Base-by-base conservation (phyloP, 2,888 invertebrate species). In the Drosophila cracens region DNA sequence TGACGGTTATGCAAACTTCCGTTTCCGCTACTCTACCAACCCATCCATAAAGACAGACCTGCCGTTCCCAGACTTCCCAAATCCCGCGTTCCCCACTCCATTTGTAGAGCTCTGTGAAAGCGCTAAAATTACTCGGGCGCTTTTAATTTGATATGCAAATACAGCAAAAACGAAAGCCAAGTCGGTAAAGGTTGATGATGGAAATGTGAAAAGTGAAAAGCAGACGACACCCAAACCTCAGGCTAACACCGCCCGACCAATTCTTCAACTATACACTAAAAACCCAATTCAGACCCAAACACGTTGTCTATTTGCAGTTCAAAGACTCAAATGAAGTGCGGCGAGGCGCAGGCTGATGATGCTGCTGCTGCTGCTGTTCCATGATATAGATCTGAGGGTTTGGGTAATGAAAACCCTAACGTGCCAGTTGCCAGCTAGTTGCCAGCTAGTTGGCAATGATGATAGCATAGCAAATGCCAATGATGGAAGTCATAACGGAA, bases 121-220 rank as follows among this genome's bases (percentile, higher is more conserved):
- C 85, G 86, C 79, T 81, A 76, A 89, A 90, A 90, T 90, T 87
- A 87, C 82, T 83, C 90, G 84, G 86, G 79, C 86, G 90, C 87
- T 84, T 87, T 90, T 86, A 90, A 86, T 86, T 86, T 90, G 87
- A 89, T 89, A 87, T 87, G 90, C 89, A 89, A 87, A 87, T 89
- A 90, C 84, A 70, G 88, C 85, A 85, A 87, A 89, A 89, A 82
- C 88, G 89, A 89, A 84, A 89, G 84, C 89, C 84, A 76, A 82
- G 87, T 76, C 82, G 77, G 72, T 85, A 85, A 84, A 89, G 84
- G 88, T 77, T 89, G 76, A 85, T 89, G 88, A 89, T 85, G 90
- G 88, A 89, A 85, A 85, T 89, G 84, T 85, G 90, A 87, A 85
- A 85, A 85, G 90, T 89, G 84, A 89, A 85, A 85, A 77, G 84